Conservation (phyloP, 2,888 invertebrate species). For the Microctonus brassicae region DNA sequence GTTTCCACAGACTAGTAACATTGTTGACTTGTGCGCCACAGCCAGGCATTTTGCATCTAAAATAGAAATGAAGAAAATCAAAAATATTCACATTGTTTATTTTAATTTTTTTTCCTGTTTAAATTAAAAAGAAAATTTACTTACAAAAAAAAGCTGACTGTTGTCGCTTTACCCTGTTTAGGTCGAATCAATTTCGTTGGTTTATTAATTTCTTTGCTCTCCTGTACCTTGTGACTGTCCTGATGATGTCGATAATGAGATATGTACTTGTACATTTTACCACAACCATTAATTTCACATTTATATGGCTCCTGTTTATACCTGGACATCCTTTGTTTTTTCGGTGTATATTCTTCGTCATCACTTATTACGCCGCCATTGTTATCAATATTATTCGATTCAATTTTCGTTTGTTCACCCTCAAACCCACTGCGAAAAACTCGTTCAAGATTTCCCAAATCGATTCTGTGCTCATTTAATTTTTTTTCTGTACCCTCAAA, state of each 20-base stretch:
- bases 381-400: conserved; percentile 52
- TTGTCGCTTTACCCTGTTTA: conserved; percentile 63
- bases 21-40: conserved; percentile 65
- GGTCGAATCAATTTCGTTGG: conserved; percentile 52
- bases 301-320: conserved; percentile 66
- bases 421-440: conserved; percentile 60
- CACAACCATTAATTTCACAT: conserved; percentile 65
- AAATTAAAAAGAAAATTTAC: conserved; percentile 36
- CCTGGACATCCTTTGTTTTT: conserved; percentile 67
- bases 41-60: conserved; percentile 66
- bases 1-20: conserved; percentile 65
- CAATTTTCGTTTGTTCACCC: conserved; percentile 52
- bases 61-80: conserved; percentile 5
- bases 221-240: conserved; percentile 64
- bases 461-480: conserved; percentile 62
- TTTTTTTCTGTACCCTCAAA: conserved; percentile 23
- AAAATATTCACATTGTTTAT: background rate
- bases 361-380: conserved; percentile 60
- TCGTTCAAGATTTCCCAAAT: conserved; percentile 63
- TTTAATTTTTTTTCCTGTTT: background rate
- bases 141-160: conserved; percentile 67
- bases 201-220: conserved; percentile 51
- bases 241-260: conserved; percentile 67
- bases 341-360: conserved; percentile 67
- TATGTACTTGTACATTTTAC: conserved; percentile 68